Percentiles rank a stretch among this genome's conserved stretches.
Conservation (phyloP, 2,113 vertebrate genomes). For the Oreocharis arfaki region DNA sequence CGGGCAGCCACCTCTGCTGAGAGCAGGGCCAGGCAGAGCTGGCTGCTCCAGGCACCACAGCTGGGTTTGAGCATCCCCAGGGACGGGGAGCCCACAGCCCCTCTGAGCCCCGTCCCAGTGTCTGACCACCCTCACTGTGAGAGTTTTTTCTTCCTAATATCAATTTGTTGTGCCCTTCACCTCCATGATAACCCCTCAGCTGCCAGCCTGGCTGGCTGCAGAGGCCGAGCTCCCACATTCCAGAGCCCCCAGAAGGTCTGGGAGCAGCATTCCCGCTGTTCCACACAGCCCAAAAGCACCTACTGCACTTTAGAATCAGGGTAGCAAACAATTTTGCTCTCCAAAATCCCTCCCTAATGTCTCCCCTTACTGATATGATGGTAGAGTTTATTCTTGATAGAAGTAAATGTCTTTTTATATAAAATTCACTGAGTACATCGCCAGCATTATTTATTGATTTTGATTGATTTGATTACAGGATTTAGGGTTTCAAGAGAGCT, state of each 20-base stretch:
- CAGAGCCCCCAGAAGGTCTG: background rate
- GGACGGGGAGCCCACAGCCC: accelerated
- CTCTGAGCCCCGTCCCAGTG: background rate
- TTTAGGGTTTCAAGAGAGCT: background rate
- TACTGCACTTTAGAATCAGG: background rate
- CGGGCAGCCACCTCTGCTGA: background rate
- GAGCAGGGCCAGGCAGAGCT: background rate
- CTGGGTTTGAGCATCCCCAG: background rate
- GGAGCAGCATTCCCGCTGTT: background rate
- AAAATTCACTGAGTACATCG: background rate
- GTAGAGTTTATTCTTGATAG: background rate
- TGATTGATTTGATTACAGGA: too few relatives aligned
- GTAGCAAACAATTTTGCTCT: background rate
- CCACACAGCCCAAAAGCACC: background rate
- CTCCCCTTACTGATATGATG: background rate
- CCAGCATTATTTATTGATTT: background rate
- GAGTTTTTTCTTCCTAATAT: background rate
- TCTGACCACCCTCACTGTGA: constrained; percentile 39
- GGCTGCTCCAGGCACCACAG: background rate
- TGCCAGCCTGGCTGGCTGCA: background rate
- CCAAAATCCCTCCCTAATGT: background rate
- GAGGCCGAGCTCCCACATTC: background rate
- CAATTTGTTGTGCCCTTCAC: background rate
- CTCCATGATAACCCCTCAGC: accelerated
- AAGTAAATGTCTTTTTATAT: background rate